A percentile compares a stretch with the other conserved stretches of the same genome.
Evolutionary conservation across 2,797 vertebrate species (phyloP).

Genomic region (Phalloptychus januarius): DNA sequence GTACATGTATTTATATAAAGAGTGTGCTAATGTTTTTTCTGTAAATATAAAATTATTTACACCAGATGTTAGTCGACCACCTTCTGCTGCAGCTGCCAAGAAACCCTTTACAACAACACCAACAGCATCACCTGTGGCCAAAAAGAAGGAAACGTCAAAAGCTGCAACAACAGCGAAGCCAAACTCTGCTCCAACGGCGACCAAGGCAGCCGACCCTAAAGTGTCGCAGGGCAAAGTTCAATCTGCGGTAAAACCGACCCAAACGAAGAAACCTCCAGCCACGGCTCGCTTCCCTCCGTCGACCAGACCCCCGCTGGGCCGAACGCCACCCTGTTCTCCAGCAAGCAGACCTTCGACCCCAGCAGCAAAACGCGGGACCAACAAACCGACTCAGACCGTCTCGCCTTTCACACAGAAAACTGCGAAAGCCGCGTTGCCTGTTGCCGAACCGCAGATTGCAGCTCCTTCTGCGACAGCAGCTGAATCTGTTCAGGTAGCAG

Average conservation of each 20-base stretch:
- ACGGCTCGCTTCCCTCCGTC: constrained; percentile 25
- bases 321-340: constrained; percentile 53
- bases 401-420: constrained; percentile 58
- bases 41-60: neutral
- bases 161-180: constrained; percentile 32
- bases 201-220: constrained; percentile 55
- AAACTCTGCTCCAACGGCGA: constrained; percentile 26
- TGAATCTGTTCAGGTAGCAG: neutral
- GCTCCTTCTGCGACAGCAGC: constrained; percentile 2
- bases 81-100: constrained; percentile 51
- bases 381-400: constrained; percentile 76
- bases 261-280: constrained; percentile 55
- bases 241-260: constrained; percentile 48
- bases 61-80: constrained; percentile 73
- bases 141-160: constrained; percentile 72
- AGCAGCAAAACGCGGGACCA: constrained; percentile 55
- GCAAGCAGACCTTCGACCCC: constrained; percentile 34
- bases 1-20: neutral
- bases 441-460: neutral
- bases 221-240: constrained; percentile 53
- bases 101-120: constrained; percentile 55
- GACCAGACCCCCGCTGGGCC: constrained; percentile 45
- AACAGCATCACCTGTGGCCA: constrained; percentile 46
- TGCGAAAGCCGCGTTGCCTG: constrained; percentile 18
- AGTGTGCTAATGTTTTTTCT: neutral